phyloP scores from a whole-genome alignment of 2,888 invertebrate species.

The Timandra comae region DNA sequence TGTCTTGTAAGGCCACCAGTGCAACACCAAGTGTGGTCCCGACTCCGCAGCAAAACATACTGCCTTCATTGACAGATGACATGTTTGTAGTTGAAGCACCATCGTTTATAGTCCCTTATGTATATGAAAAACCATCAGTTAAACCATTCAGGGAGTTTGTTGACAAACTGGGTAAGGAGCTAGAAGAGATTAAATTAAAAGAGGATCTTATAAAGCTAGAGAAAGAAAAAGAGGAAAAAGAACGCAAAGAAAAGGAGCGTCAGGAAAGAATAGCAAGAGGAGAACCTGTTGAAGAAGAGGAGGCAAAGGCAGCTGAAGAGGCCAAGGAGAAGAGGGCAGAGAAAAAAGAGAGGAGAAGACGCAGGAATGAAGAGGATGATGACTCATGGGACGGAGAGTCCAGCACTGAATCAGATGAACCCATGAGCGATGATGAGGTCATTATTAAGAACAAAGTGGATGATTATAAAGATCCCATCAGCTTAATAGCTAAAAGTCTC shows the following conservation, averaged over 20 bases:
- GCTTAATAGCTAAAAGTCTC: constrained; percentile 56
- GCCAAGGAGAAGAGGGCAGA: constrained; percentile 45
- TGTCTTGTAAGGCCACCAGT: constrained; percentile 45
- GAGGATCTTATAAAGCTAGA: constrained; percentile 54
- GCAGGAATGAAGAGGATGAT: constrained; percentile 72
- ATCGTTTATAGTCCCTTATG: constrained; percentile 94
- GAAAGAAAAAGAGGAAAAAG: constrained; percentile 51
- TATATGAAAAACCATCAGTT: constrained; percentile 92
- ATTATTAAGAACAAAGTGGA: constrained; percentile 78
- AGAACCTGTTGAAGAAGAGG: constrained; percentile 28
- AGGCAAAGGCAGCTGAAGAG: constrained; percentile 37
- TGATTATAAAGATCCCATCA: constrained; percentile 66
- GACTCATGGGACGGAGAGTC: constrained; percentile 79
- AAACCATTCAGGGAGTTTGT: constrained; percentile 87
- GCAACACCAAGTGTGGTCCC: constrained; percentile 25
- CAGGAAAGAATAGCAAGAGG: constrained; percentile 53
- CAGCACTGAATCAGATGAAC: constrained; percentile 69
- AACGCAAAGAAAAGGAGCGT: constrained; percentile 59
- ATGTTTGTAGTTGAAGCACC: constrained; percentile 96
- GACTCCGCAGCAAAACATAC: constrained; percentile 63
- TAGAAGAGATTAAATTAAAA: constrained; percentile 68
- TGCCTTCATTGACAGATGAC: constrained; percentile 92
- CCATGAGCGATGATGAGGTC: constrained; percentile 61
- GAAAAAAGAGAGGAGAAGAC: constrained; percentile 49
- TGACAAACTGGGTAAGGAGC: constrained; percentile 79